phyloP scores from a whole-genome alignment of 92 coral and sea anemone genomes.

The Paramuricea clavata region DNA sequence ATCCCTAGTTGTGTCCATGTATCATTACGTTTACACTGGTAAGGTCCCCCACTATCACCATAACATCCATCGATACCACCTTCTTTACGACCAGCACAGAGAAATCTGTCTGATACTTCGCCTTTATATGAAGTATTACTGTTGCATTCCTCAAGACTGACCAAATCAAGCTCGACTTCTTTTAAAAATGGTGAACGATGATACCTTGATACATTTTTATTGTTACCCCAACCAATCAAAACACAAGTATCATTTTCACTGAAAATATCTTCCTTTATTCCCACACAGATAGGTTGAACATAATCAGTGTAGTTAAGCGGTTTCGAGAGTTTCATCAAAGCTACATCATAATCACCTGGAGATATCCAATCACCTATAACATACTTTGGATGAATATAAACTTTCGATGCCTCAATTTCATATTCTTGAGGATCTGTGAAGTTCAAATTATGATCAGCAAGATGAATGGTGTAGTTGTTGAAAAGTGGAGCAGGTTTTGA shows the following conservation, averaged over 20 bases:
- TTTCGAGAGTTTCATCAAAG: constrained; percentile 49
- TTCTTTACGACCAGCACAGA: constrained; percentile 62
- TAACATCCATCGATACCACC: constrained; percentile 70
- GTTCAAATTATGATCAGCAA: constrained; percentile 77
- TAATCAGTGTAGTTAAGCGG: constrained; percentile 53
- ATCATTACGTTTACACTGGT: constrained; percentile 56
- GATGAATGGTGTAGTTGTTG: constrained; percentile 24
- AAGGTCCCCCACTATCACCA: constrained; percentile 73
- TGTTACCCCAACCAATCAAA: constrained; percentile 61
- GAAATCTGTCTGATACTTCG: constrained; percentile 42
- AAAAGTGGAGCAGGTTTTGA: constrained; percentile 15
- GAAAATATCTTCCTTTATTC: constrained; percentile 33
- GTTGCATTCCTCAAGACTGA: constrained; percentile 41
- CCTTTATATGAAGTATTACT: constrained; percentile 46
- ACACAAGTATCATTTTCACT: constrained; percentile 52
- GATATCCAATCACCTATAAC: not conserved
- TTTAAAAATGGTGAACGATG: constrained; percentile 46
- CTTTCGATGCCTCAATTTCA: constrained; percentile 49
- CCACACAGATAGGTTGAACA: constrained; percentile 53
- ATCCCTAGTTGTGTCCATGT: constrained; percentile 66
- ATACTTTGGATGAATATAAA: constrained; percentile 64
- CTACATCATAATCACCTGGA: constrained; percentile 62
- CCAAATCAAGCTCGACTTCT: constrained; percentile 54
- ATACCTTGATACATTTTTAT: constrained; percentile 5
- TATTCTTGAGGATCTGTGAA: constrained; percentile 71